phyloP scores from a whole-genome alignment of 2,797 vertebrate species.

The Apogon talboti region DNA sequence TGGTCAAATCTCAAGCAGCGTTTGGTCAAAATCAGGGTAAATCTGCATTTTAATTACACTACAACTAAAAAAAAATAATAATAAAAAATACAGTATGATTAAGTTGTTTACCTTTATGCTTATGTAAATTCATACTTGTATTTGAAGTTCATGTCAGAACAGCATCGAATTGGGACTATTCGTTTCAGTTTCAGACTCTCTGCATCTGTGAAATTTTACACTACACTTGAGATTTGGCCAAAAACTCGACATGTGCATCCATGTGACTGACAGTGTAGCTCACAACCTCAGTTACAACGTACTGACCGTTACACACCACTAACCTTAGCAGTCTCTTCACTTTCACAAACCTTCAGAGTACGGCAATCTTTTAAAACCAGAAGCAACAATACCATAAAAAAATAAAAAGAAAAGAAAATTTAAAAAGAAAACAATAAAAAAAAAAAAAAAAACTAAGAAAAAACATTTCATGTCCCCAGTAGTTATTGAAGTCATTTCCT shows the following conservation, averaged over 20 bases:
- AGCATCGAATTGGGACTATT: not conserved
- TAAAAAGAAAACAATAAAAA: too few species aligned
- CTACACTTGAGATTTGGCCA: conserved; percentile 35
- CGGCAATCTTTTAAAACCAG: conserved; percentile 31
- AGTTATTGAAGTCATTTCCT: conserved; percentile 28
- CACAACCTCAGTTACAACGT: conserved; percentile 35
- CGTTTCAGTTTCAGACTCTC: conserved; percentile 12
- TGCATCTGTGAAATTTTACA: conserved; percentile 1
- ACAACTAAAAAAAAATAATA: conserved; percentile 1
- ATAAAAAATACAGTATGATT: too few species aligned
- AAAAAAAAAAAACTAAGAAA: not conserved
- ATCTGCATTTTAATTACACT: not conserved
- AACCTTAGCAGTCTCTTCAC: conserved; percentile 58
- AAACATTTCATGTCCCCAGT: conserved; percentile 35
- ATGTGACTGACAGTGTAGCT: conserved; percentile 47
- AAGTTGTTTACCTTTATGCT: too few species aligned
- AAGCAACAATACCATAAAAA: not conserved
- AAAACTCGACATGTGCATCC: conserved; percentile 36
- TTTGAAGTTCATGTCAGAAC: too few species aligned
- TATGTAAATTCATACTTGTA: too few species aligned
- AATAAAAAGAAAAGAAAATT: not conserved
- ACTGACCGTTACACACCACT: conserved; percentile 28
- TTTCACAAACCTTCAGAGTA: conserved; percentile 71
- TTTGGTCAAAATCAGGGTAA: not conserved
- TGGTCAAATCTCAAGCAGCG: conserved; percentile 26